Percentiles rank a stretch among this genome's conserved stretches.
These are phyloP conservation scores for Amblyopsis hoosieri DNA, from an alignment of 2,797 vertebrate species.

Conservation along the genomic window DNA sequence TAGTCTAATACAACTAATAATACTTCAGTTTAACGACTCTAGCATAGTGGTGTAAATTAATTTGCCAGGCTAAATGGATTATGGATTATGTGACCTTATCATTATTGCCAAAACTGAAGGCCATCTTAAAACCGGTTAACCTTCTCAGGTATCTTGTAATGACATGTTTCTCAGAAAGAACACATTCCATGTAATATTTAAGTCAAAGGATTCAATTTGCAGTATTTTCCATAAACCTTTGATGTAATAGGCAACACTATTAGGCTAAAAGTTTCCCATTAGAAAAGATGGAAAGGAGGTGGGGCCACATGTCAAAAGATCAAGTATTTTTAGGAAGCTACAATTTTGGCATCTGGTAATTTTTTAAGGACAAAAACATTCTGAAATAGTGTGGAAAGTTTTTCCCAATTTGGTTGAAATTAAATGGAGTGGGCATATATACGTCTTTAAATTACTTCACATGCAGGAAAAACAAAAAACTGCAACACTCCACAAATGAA, in stretches of 20 bases:
- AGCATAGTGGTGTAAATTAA: no score
- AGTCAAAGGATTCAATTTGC: conserved; percentile 8
- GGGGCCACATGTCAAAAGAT: conserved; percentile 29
- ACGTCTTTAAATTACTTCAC: background rate
- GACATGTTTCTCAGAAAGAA: background rate
- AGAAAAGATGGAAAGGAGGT: conserved; percentile 27
- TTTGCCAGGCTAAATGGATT: no score
- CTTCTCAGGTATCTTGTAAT: conserved; percentile 5
- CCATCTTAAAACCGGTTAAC: conserved; percentile 17
- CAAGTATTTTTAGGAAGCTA: background rate
- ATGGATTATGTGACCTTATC: no score
- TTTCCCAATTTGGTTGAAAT: no score
- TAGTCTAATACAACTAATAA: background rate
- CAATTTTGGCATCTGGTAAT: no score
- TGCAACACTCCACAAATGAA: background rate
- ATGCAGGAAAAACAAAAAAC: background rate
- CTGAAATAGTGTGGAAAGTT: no score
- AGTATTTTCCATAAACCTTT: conserved; percentile 24
- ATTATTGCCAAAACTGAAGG: no score
- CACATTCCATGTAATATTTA: conserved; percentile 14
- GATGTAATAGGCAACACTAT: conserved; percentile 29
- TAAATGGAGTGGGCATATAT: no score
- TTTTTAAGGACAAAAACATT: no score
- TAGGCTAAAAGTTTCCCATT: conserved; percentile 17
- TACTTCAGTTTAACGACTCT: no score